These are phyloP conservation scores for Pterophyllum scalare DNA, from an alignment of 2,113 vertebrate genomes.

Conservation along the genomic window DNA sequence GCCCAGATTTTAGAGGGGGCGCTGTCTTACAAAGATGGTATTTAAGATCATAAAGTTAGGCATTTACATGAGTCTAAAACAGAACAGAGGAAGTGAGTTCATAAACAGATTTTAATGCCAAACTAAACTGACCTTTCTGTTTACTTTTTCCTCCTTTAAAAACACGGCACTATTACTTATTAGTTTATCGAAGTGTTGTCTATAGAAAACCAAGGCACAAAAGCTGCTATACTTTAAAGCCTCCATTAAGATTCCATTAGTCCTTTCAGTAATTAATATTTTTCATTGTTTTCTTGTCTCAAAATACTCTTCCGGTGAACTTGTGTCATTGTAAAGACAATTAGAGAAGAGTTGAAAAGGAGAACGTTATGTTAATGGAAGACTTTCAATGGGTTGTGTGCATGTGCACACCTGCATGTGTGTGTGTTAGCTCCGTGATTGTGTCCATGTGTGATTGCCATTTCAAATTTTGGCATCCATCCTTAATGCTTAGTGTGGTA, in stretches of 20 bases:
- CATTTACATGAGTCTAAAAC: conserved; percentile 58
- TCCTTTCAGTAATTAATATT: conserved; percentile 75
- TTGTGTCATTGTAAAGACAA: conserved; percentile 56
- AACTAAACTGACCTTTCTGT: conserved; percentile 53
- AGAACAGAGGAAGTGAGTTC: conserved; percentile 56
- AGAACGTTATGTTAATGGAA: conserved; percentile 76
- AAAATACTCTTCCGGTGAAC: conserved; percentile 60
- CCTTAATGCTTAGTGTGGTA: conserved; percentile 49
- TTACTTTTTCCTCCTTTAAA: conserved; percentile 41
- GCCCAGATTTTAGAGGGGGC: conserved; percentile 37
- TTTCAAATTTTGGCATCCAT: conserved; percentile 52
- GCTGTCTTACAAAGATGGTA: conserved; percentile 40
- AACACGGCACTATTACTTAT: conserved; percentile 49
- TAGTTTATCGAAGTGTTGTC: conserved; percentile 58
- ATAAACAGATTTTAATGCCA: conserved; percentile 46
- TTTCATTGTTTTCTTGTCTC: conserved; percentile 60
- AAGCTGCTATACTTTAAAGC: conserved; percentile 72
- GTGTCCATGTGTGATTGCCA: conserved; percentile 41
- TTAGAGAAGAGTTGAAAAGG: conserved; percentile 64
- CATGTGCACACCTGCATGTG: not conserved
- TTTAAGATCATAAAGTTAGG: conserved; percentile 58
- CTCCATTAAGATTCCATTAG: conserved; percentile 85
- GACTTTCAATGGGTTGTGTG: conserved; percentile 49
- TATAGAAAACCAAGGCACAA: conserved; percentile 60
- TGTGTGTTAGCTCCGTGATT: conserved; percentile 1